Evolutionary conservation across 2,113 vertebrate species (phyloP), one percentile per base, ranked within the genome.

Genomic region (Bungarus multicinctus): DNA sequence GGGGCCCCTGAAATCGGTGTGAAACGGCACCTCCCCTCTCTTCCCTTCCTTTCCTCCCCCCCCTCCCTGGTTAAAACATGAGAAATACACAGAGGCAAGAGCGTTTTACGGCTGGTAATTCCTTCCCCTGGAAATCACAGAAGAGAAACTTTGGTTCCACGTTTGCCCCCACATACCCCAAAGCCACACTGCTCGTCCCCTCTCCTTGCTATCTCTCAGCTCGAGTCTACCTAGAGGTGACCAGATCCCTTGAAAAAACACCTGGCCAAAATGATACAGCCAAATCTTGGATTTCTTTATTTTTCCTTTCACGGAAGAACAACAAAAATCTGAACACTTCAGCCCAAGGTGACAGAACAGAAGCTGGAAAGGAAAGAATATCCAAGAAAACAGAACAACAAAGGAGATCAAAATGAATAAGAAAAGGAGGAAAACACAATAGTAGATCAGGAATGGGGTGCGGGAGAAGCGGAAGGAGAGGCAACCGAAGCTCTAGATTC

Each of bases 361-460:
- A 64, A 60, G 57, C 10, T 30, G 58, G 64, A 22, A 81, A 64
- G 88, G 50, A 45, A 16, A 69, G 60, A 55, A 86, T 87, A 30
- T 55, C 92, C 88, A 87, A 90, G 58, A 89, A 93, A 93, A 89
- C 92, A 90, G 86, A 93, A 90, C 92, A 92, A 88, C 86, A 90
- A 93, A 93, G 92, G 89, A 87, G 87, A 64, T 64, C 30, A 43
- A 54, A 22, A 54, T 53, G 54, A 55, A 52, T 39, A 4, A 23
- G 25, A 22, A 57, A 54, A 45, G 27, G 53, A 45, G 27, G 39
- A 81, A 25, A 55, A 58, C 54, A 92, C 88, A 58, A 39, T 27
- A 25, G 12, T 52, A 27, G 25, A 27, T 54, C 74, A 58, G 74
- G 43, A 45, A 23, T 87, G 53, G 69, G 6, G 50, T 52, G 11